A percentile compares a stretch with the other conserved stretches of the same genome.
These are phyloP conservation scores for Ditylenchus dipsaci DNA, from an alignment of 1,140 invertebrate genomes.

Conservation along the genomic window DNA sequence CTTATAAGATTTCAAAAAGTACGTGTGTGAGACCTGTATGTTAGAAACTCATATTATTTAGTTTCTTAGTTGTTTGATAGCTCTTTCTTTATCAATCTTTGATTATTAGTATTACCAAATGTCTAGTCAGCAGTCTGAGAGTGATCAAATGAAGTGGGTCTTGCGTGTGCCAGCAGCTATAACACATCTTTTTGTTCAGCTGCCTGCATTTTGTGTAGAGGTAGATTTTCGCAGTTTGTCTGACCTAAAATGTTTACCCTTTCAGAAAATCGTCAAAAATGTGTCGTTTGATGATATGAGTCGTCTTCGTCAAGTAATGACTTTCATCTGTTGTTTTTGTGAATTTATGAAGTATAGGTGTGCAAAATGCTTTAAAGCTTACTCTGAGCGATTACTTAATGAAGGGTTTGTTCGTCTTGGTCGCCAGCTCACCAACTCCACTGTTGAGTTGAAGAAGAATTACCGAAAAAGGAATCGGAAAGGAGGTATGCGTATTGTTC, in stretches of 20 bases:
- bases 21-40: too few species aligned
- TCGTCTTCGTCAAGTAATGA: slow-evolving; percentile 20
- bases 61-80: too few species aligned
- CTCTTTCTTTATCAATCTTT: too few species aligned
- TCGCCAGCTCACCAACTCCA: slow-evolving; percentile 6
- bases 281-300: slow-evolving; percentile 19
- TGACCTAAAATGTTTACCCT: background rate
- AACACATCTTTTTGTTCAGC: background rate
- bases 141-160: too few species aligned
- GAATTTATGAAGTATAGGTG: slow-evolving; percentile 14
- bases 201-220: background rate
- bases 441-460: slow-evolving; percentile 68
- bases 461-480: slow-evolving; percentile 82
- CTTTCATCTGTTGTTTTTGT: background rate
- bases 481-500: slow-evolving; percentile 58
- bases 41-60: too few species aligned
- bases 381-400: slow-evolving; percentile 16
- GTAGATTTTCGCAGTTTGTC: too few species aligned
- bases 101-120: too few species aligned
- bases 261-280: background rate
- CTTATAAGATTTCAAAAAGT: too few species aligned
- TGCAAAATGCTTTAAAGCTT: slow-evolving; percentile 13
- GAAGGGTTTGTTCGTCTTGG: slow-evolving; percentile 25
- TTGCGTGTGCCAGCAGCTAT: background rate
- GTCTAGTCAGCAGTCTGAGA: too few species aligned